These are phyloP conservation scores for Sus cebifrons DNA, from an alignment of 2,797 vertebrate species.

Conservation along the genomic window DNA sequence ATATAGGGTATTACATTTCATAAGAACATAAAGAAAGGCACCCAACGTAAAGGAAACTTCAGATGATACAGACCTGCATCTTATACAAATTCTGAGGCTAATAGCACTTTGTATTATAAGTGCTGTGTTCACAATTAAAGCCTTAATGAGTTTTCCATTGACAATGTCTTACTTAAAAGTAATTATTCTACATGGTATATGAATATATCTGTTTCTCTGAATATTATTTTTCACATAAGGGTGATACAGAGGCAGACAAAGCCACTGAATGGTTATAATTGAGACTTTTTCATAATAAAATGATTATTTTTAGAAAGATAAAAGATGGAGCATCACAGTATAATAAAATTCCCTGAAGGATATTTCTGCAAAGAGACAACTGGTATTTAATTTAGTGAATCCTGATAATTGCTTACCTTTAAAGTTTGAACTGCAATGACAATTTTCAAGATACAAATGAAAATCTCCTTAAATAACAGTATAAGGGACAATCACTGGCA, in stretches of 20 bases:
- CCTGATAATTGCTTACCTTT: constrained; percentile 77
- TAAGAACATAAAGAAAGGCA: background rate
- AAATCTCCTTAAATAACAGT: constrained; percentile 57
- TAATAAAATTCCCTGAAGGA: constrained; percentile 55
- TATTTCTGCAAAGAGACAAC: constrained; percentile 51
- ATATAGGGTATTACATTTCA: background rate
- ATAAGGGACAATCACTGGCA: constrained; percentile 37
- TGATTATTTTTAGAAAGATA: background rate
- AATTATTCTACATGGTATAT: background rate
- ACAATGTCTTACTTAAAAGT: background rate
- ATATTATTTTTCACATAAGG: background rate
- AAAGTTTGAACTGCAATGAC: constrained; percentile 77
- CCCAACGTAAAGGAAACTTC: background rate
- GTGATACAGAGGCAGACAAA: constrained; percentile 7
- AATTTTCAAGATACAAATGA: constrained; percentile 78
- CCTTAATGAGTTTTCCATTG: background rate
- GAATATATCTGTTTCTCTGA: background rate
- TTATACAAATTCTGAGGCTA: background rate
- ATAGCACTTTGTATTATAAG: background rate
- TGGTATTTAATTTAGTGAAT: constrained; percentile 76
- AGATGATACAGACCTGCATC: background rate
- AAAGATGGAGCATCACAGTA: background rate
- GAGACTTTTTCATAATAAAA: constrained; percentile 12
- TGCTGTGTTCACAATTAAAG: background rate
- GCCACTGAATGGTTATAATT: background rate